Evolutionary conservation across 2,888 invertebrate genomes (phyloP), one percentile per base, ranked within the genome.

Genomic region (Lithodes maja): DNA sequence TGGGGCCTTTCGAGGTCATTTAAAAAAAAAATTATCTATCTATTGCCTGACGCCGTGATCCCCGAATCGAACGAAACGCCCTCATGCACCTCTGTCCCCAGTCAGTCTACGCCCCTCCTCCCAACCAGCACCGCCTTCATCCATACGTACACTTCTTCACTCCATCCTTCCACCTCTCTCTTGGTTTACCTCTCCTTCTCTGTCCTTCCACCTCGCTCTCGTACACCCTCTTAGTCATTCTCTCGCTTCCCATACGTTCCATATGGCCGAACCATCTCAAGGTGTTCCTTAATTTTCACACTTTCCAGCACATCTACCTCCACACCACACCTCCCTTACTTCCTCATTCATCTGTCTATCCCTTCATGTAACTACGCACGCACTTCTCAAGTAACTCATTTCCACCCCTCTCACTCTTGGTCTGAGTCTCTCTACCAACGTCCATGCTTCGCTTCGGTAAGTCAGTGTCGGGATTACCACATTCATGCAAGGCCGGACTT

Each of bases 121-220:
- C n/a, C n/a, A n/a, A 5, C 74, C 33, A 7, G n/a, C 74, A 80
- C 5, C 80, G 9, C 54, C 33, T 33, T n/a, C 52, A 80, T 53
- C 2, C 2, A 15, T 52, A 33, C 1, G n/a, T 61, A 33, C 33
- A 33, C 17, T 33, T 61, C 68, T 61, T 9, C 2, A 15, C 12
- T 1, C 12, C 2, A 33, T 33, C 1, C 17, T 1, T 82, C 12
- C 17, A 12, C 17, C 12, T 68, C 17, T 5, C 17, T 12, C 61
- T 68, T 3, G 9, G 17, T 81, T 55, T 54, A 9, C n/a, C 69
- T 81, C 81, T 54, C 81, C 49, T 55, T 54, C 81, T n/a, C 79
- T 49, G 49, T 79, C 50, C 49, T 50, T 79, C 79, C 49, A 15
- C 49, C 79, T 79, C 50, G 7, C 79, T 79, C 79, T 12, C 74